phyloP scores from a whole-genome alignment of 2,888 invertebrate species.

The Subacronicta megacephala region DNA sequence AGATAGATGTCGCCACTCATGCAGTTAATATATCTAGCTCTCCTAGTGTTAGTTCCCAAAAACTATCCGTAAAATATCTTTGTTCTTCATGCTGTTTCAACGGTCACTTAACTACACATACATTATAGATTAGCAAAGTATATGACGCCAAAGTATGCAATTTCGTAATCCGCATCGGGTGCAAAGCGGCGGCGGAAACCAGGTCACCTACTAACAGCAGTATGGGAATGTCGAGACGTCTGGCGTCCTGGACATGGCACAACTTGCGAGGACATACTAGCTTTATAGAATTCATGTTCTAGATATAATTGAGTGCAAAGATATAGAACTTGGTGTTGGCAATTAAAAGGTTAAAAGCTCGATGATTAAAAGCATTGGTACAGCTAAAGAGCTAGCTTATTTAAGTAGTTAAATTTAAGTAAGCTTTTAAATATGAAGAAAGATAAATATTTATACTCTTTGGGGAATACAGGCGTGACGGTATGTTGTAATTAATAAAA shows the following conservation, averaged over 20 bases:
- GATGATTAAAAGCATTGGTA: too few species aligned
- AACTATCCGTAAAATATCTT: too few species aligned
- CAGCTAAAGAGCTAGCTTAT: too few species aligned
- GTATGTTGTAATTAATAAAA: too few species aligned
- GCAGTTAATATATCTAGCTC: too few species aligned
- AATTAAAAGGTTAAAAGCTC: too few species aligned
- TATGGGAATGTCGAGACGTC: slow-evolving; percentile 55
- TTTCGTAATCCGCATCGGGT: slow-evolving; percentile 73
- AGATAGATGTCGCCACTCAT: too few species aligned
- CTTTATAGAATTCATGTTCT: slow-evolving; percentile 16
- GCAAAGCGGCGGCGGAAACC: slow-evolving; percentile 61
- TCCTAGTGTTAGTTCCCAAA: too few species aligned
- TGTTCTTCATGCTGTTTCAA: neutral
- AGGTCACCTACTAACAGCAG: slow-evolving; percentile 68
- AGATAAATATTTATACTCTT: too few species aligned
- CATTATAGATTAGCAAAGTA: slow-evolving; percentile 23
- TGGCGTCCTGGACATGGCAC: slow-evolving; percentile 41
- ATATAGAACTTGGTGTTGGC: neutral
- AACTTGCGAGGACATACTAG: slow-evolving; percentile 24
- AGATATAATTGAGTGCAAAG: slow-evolving; percentile 3
- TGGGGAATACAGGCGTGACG: too few species aligned
- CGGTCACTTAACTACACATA: slow-evolving; percentile 4
- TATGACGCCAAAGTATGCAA: slow-evolving; percentile 64
- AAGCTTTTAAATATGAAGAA: too few species aligned
- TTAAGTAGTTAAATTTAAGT: too few species aligned